Evolutionary conservation across 2,888 invertebrate species (phyloP), one percentile per base, ranked within the genome.

Genomic region (Griposia aprilina): DNA sequence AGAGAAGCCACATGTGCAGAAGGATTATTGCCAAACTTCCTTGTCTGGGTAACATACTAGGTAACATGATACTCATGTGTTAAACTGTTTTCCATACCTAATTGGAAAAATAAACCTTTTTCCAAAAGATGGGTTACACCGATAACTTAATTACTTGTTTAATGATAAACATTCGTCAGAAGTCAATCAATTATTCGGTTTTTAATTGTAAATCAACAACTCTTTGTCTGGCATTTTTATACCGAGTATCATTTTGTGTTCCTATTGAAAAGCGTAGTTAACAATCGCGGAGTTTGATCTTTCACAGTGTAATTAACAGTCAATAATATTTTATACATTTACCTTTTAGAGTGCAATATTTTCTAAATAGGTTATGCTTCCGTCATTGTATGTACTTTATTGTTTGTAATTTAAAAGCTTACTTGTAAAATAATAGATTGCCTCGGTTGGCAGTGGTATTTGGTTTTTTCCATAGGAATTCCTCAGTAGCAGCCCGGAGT

Each of bases 81-180:
- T 41, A 4, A 5, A 41, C 41, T 41, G 7, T 41, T 41, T 41
- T 41, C 41, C 41, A 6, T 41, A 41, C 5, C 41, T 41, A 41
- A 62, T 45, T 13, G 13, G 4, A 45, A 72, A 81, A 52, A 41
- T 10, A 57, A 8, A 41, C 8, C 13, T n/a, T 26, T 78, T 81
- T 26, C 1, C 1, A 5, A 36, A 48, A 70, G 17, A 57, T 57
- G 60, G 26, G 15, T 23, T 57, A 52, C 11, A 81, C 7, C 17
- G 82, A 71, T 82, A 75, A 30, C 17, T 41, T 75, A 68, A 71
- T 81, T 4, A 85, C 8, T 68, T 67, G 15, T 59, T 60, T 41
- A 0, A 26, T 26, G 59, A 60, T 84, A 74, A 81, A 62, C 26
- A 50, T 41, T 71, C 57, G 41, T 55, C 60, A 36, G 30, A 15